These are phyloP conservation scores for Oreochromis spilurus DNA, from an alignment of 2,113 vertebrate genomes.

Conservation along the genomic window DNA sequence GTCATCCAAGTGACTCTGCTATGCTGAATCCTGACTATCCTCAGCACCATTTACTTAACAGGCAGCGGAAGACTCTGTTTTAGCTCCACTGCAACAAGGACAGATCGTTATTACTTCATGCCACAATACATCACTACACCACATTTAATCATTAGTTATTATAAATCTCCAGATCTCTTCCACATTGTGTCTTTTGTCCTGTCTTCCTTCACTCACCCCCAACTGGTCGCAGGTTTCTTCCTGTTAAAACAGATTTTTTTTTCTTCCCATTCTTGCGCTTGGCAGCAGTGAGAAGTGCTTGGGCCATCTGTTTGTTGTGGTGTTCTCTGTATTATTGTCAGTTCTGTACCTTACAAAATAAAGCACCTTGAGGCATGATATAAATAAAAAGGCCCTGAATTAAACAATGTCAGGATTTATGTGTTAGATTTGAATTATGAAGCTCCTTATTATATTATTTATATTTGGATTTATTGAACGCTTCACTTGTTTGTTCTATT, in stretches of 20 bases:
- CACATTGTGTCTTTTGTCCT: neutral
- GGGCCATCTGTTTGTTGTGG: neutral
- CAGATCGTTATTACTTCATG: neutral
- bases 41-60: neutral
- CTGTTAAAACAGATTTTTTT: neutral
- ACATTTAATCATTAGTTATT: neutral
- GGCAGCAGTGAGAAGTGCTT: neutral
- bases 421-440: neutral
- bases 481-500: neutral
- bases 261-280: neutral
- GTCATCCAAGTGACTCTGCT: neutral
- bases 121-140: neutral
- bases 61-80: neutral
- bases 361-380: neutral
- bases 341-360: neutral
- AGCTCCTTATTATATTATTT: neutral
- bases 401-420: neutral
- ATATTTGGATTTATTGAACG: fast-evolving
- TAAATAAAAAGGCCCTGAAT: neutral
- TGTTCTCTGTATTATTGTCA: neutral
- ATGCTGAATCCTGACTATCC: neutral
- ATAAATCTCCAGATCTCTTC: neutral
- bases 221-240: neutral
- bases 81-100: neutral
- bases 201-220: neutral